A percentile compares a stretch with the other conserved stretches of the same genome.
phyloP scores from a whole-genome alignment of 2,797 vertebrate species.

The Ctenochaetus hawaiiensis region DNA sequence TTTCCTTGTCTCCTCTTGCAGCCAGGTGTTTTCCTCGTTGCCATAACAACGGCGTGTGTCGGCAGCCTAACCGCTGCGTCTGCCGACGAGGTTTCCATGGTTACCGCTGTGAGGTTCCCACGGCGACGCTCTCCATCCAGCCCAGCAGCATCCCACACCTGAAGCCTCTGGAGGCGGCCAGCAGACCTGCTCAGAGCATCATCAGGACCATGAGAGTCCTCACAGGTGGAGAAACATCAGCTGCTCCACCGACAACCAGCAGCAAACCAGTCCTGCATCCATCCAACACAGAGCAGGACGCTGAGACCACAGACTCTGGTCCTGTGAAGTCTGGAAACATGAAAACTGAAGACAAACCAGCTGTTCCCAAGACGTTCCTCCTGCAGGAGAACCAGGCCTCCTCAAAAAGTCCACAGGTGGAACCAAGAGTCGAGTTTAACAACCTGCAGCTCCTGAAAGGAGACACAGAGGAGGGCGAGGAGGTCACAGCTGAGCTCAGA shows the following conservation, averaged over 20 bases:
- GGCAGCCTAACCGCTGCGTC: slow-evolving; percentile 38
- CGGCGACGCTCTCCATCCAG: not conserved
- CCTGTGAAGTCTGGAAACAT: not conserved
- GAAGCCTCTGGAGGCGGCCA: too few relatives aligned
- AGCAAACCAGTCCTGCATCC: not conserved
- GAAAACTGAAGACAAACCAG: not conserved
- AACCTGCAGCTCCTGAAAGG: not conserved
- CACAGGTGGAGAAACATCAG: not conserved
- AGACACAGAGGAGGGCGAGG: not conserved
- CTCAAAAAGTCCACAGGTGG: not conserved
- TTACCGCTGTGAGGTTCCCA: slow-evolving; percentile 46
- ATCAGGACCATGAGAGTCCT: not conserved
- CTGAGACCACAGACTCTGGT: not conserved
- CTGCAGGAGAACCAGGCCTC: slow-evolving; percentile 9
- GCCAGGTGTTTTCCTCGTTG: slow-evolving; percentile 65
- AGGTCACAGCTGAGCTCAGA: not conserved
- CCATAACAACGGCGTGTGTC: slow-evolving; percentile 20
- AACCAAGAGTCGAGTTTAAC: not conserved
- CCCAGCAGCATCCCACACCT: not conserved
- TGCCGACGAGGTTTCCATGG: slow-evolving; percentile 51
- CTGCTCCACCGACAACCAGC: not conserved
- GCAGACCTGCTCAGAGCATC: not conserved
- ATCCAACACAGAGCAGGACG: not conserved
- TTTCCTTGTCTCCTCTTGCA: slow-evolving; percentile 17
- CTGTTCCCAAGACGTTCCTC: not conserved